Percentiles rank a stretch among this genome's conserved stretches.
These are phyloP conservation scores for Neoniphon sammara DNA, from an alignment of 2,797 vertebrate species.

Conservation along the genomic window DNA sequence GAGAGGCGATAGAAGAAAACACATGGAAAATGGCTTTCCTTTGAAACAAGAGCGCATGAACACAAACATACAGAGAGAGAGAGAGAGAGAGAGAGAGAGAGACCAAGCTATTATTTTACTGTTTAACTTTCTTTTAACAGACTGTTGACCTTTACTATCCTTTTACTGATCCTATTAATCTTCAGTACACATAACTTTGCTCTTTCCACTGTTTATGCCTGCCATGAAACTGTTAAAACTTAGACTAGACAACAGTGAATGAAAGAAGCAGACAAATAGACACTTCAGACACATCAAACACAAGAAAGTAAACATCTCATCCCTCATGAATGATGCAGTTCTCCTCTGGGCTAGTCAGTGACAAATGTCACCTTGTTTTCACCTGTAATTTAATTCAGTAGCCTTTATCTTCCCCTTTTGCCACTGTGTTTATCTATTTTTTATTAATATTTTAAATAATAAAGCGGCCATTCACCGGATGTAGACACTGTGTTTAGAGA, in stretches of 20 bases:
- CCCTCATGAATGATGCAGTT: no score
- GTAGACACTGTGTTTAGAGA: no score
- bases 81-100: background rate
- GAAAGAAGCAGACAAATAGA: background rate
- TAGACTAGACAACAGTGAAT: background rate
- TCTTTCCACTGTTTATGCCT: background rate
- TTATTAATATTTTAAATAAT: no score
- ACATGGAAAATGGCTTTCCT: background rate
- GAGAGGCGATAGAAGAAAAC: background rate
- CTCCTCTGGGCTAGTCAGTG: no score
- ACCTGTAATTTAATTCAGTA: no score
- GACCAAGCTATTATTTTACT: background rate
- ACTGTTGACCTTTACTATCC: background rate
- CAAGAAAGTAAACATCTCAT: no score
- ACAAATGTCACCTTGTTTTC: no score
- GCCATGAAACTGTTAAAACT: background rate
- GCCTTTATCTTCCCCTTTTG: no score
- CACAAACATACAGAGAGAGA: background rate
- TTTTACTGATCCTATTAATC: background rate
- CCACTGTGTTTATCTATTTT: no score
- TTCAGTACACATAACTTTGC: background rate
- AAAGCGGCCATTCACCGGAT: no score
- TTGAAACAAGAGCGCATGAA: background rate
- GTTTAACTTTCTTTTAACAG: background rate
- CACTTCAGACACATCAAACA: no score